Evolutionary conservation across 2,113 vertebrate genomes (phyloP), one percentile per base, ranked within the genome.

Genomic region (Phalacrocorax carbo): DNA sequence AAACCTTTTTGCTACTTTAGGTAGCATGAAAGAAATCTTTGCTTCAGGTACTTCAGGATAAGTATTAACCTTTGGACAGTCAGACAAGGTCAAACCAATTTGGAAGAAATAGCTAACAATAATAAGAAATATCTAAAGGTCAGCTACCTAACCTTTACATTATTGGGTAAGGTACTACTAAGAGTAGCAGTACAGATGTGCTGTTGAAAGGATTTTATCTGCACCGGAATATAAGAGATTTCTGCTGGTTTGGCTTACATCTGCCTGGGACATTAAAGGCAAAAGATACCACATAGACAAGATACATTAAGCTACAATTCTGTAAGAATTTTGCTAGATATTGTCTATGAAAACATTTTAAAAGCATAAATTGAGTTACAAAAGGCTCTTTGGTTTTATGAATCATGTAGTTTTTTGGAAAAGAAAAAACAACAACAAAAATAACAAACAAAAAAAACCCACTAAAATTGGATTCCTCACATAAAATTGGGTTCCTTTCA

Each of bases 51-150:
- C 46, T 79, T 96, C 82, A 93, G 34, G 29, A 61, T 94, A 84
- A 95, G 90, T 42, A 52, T 87, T 96, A 96, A 75, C 61, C 66
- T 89, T 88, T 73, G 62, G 38, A 61, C 75, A 81, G 69, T 54
- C 75, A 79, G 40, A 81, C 75, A 91, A 93, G 83, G 81, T 89
- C 72, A 95, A 69, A 85, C 8, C 70, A 86, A 92, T 90, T 90
- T 93, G 57, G 68, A 94, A 93, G 76, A 96, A 92, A 90, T 29
- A 84, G 72, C n/a, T 86, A 81, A 88, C 68, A 92, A 92, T 71
- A 88, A 60, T 38, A 92, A 86, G 65, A 84, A 95, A 88, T 90
- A 86, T 30, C n/a, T 93, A 60, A 92, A 94, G 76, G 90, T 95
- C 82, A 84, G 40, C 26, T 83, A 64, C 26, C 15, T 86, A 78